phyloP scores from a whole-genome alignment of 2,113 vertebrate species.

The Archocentrus centrarchus region DNA sequence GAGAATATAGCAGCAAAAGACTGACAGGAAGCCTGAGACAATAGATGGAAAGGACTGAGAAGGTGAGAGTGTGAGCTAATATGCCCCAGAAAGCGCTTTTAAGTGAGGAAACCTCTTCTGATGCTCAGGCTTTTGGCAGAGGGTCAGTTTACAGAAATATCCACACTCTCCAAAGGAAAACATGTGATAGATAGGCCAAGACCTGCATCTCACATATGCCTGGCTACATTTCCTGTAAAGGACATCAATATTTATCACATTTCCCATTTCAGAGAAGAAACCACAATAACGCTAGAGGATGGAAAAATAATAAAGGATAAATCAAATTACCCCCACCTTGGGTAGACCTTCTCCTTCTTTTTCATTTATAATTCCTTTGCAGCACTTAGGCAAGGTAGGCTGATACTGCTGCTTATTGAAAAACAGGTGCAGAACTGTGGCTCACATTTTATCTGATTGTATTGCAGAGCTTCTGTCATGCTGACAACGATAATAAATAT shows the following conservation, averaged over 20 bases:
- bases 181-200: conserved; percentile 39
- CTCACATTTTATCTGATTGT: background rate
- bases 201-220: conserved; percentile 44
- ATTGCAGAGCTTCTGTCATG: background rate
- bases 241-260: conserved; percentile 85
- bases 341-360: conserved; percentile 59
- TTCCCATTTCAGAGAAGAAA: conserved; percentile 74
- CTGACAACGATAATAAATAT: background rate
- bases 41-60: conserved; percentile 7
- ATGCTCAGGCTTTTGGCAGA: conserved; percentile 27
- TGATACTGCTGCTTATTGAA: conserved; percentile 50
- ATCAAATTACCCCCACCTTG: conserved; percentile 74
- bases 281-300: conserved; percentile 64
- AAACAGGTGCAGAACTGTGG: conserved; percentile 23
- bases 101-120: conserved; percentile 41
- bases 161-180: conserved; percentile 32
- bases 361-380: conserved; percentile 62
- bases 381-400: conserved; percentile 39
- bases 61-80: conserved; percentile 21
- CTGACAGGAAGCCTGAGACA: conserved; percentile 39
- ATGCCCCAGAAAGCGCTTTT: conserved; percentile 59
- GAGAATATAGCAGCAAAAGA: conserved; percentile 22
- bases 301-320: conserved; percentile 78
- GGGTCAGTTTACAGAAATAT: conserved; percentile 53
- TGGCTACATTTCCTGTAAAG: conserved; percentile 67